Base-by-base conservation (phyloP, 2,113 vertebrate species). In the Psephotus haematonotus region DNA sequence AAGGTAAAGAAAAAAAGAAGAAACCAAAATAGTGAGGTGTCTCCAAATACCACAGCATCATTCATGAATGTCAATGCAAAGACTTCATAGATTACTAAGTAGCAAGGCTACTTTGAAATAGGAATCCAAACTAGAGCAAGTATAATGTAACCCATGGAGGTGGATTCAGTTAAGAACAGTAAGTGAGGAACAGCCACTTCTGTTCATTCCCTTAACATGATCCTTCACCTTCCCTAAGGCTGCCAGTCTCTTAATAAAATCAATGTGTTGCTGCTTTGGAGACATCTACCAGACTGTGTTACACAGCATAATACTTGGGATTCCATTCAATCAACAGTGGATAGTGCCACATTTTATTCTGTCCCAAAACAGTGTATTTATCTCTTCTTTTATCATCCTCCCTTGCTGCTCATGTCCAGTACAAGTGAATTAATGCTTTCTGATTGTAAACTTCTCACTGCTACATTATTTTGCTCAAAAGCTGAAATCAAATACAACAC, bases 321-420 rank as follows among this genome's bases (percentile, higher is more conserved):
- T 27, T 7, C 31, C 46, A 25, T 1, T 35, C 47, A 68, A 39
- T 64, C 35, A n/a, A 37, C 16, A 57, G 3, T 3, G 0, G 10
- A 18, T 8, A 77, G 18, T 7, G 47, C 35, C 46, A 35, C n/a
- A 35, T 59, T 59, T 59, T 35, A 59, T 59, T 59, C 57, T 59
- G 57, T 24, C 33, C 57, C n/a, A 24, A 59, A 59, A n/a, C 57
- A 23, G 4, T 15, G 33, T 59, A 35, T n/a, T 57, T 57, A 11
- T 53, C 75, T 47, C 13, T 60, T 74, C 43, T 81, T 68, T 43
- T 18, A 39, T 18, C n/a, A 55, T 24, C 31, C 31, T 63, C 15
- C 39, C 39, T 49, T 63, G 17, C 33, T 75, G 49, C 43, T 63
- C 23, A 27, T 35, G 41, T 37, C 57, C n/a, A 13, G 22, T 64